phyloP scores from a whole-genome alignment of 2,113 vertebrate species.

The Falco punctatus region DNA sequence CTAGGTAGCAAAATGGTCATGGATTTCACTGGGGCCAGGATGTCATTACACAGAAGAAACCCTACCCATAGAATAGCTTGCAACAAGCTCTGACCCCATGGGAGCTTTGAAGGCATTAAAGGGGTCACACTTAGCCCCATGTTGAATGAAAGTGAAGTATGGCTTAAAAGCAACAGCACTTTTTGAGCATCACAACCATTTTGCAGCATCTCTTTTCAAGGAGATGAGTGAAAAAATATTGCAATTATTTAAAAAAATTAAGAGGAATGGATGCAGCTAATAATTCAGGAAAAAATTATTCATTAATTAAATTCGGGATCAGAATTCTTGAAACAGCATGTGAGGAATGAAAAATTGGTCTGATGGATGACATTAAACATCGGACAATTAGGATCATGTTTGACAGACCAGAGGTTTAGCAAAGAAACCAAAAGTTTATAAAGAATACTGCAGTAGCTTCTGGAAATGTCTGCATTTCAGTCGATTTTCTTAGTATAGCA shows the following conservation, averaged over 20 bases:
- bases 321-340: constrained; percentile 43
- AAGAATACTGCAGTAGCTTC: constrained; percentile 19
- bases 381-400: constrained; percentile 50
- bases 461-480: not conserved
- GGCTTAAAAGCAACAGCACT: not conserved
- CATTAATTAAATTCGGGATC: constrained; percentile 63
- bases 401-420: constrained; percentile 47
- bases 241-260: not conserved
- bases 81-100: not conserved
- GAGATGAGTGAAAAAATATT: not conserved
- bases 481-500: not conserved
- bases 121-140: not conserved
- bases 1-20: not conserved
- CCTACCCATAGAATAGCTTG: not conserved
- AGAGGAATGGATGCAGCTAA: constrained; percentile 8
- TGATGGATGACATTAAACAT: constrained; percentile 19
- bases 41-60: not conserved
- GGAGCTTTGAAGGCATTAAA: accelerated
- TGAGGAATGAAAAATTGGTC: constrained; percentile 35
- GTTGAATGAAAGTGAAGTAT: not conserved
- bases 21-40: not conserved
- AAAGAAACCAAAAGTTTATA: constrained; percentile 19
- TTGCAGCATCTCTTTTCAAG: constrained; percentile 5
- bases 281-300: constrained; percentile 42
- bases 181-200: not conserved